phyloP scores from a whole-genome alignment of 1,140 invertebrate species.

The Paracyclopina nana region DNA sequence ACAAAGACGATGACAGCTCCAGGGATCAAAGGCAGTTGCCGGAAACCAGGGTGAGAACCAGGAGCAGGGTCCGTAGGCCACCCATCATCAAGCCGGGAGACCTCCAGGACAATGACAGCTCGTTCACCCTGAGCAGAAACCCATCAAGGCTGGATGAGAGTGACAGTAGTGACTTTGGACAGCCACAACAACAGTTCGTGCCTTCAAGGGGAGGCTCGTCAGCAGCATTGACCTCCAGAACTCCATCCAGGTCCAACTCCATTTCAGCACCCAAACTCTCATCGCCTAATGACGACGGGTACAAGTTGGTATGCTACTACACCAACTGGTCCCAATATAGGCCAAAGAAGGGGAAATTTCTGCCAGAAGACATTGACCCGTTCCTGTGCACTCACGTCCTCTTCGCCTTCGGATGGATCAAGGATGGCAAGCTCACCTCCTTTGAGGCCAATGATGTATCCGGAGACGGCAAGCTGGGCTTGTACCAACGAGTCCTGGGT shows the following conservation, averaged over 20 bases:
- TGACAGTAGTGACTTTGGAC: neutral
- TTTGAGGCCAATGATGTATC: slow-evolving; percentile 82
- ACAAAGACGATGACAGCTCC: neutral
- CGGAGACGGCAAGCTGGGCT: slow-evolving; percentile 67
- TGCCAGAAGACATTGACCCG: slow-evolving; percentile 82
- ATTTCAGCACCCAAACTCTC: neutral
- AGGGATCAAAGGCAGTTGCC: neutral
- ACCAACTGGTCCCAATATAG: slow-evolving; percentile 95
- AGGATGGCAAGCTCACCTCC: slow-evolving; percentile 73
- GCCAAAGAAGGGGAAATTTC: slow-evolving; percentile 73
- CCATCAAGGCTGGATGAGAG: too few relatives aligned
- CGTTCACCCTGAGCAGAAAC: too few relatives aligned
- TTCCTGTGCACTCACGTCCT: slow-evolving; percentile 88
- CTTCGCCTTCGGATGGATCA: slow-evolving; percentile 89
- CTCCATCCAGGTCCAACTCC: neutral
- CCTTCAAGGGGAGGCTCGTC: neutral
- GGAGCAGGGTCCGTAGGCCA: neutral
- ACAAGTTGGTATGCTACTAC: slow-evolving; percentile 75
- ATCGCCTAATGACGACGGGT: neutral
- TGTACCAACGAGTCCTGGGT: slow-evolving; percentile 61
- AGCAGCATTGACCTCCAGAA: too few relatives aligned
- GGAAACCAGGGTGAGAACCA: neutral
- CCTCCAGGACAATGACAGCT: neutral
- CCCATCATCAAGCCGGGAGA: neutral
- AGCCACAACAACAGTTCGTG: neutral